phyloP scores from a whole-genome alignment of 2,888 invertebrate genomes.

The Drosophila vallismaia region DNA sequence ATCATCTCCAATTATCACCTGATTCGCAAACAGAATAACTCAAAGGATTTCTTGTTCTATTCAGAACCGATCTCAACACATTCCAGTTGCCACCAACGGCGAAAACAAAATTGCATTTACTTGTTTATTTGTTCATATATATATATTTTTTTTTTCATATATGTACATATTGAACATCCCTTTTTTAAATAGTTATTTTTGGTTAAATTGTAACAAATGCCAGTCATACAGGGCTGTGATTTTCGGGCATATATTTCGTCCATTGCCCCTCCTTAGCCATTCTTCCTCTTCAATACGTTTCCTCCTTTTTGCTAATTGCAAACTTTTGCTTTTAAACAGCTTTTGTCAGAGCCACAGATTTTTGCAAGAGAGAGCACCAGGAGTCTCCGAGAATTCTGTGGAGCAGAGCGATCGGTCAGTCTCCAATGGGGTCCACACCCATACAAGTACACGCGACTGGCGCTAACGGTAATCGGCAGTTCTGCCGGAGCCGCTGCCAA shows the following conservation, averaged over 20 bases:
- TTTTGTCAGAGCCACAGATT: constrained; percentile 21
- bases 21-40: neutral
- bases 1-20: neutral
- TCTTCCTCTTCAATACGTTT: neutral
- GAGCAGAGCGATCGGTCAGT: constrained; percentile 25
- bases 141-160: constrained; percentile 24
- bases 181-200: constrained; percentile 39
- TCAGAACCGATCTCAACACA: neutral
- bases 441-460: constrained; percentile 54
- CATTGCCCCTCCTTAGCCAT: constrained; percentile 4
- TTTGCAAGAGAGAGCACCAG: neutral
- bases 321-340: constrained; percentile 78
- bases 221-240: constrained; percentile 39
- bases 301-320: constrained; percentile 65
- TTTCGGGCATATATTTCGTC: constrained; percentile 20
- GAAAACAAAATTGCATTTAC: too few relatives aligned
- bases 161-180: neutral
- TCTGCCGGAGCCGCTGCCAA: constrained; percentile 50
- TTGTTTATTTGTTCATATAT: constrained; percentile 33
- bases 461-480: constrained; percentile 79
- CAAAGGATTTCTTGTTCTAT: neutral
- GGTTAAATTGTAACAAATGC: constrained; percentile 80
- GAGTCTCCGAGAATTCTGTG: neutral
- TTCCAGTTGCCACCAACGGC: too few relatives aligned
- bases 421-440: constrained; percentile 67